Percentiles rank a stretch among this genome's conserved stretches.
Conservation (phyloP, 2,113 vertebrate genomes). For the Dasyprocta punctata region DNA sequence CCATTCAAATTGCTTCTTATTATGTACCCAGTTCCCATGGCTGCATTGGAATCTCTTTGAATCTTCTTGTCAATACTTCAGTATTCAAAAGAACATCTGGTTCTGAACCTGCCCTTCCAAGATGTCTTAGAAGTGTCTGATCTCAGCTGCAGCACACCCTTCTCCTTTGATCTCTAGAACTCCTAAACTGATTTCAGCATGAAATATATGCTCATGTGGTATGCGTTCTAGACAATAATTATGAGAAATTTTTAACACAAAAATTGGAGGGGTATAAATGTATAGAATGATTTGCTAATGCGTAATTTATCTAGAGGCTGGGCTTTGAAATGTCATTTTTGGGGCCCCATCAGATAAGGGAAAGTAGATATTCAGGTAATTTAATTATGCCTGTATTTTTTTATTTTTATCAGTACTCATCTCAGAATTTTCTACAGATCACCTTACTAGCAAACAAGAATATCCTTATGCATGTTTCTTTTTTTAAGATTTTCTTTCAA, state of each 20-base stretch:
- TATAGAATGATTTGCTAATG: not conserved
- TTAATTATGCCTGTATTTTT: not conserved
- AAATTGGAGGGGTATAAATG: not conserved
- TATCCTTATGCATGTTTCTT: not conserved
- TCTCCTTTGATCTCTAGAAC: constrained; percentile 42
- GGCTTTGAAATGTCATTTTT: not conserved
- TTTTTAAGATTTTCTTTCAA: not conserved
- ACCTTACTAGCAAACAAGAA: not conserved
- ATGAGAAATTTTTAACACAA: not conserved
- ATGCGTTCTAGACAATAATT: not conserved
- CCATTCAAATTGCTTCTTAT: constrained; percentile 54
- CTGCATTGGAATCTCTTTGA: not conserved
- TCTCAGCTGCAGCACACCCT: not conserved
- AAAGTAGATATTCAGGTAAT: not conserved
- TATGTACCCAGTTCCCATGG: not conserved
- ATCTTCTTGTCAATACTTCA: constrained; percentile 1
- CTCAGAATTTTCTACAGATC: not conserved
- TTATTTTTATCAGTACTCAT: not conserved
- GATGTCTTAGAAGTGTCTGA: constrained; percentile 16
- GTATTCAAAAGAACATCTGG: not conserved
- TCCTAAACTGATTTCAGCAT: not conserved
- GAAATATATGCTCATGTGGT: not conserved
- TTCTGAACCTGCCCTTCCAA: not conserved
- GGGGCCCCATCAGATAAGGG: not conserved
- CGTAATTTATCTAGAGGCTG: not conserved